Evolutionary conservation across 2,113 vertebrate genomes (phyloP), one percentile per base, ranked within the genome.

Genomic region (Spilogale gracilis): DNA sequence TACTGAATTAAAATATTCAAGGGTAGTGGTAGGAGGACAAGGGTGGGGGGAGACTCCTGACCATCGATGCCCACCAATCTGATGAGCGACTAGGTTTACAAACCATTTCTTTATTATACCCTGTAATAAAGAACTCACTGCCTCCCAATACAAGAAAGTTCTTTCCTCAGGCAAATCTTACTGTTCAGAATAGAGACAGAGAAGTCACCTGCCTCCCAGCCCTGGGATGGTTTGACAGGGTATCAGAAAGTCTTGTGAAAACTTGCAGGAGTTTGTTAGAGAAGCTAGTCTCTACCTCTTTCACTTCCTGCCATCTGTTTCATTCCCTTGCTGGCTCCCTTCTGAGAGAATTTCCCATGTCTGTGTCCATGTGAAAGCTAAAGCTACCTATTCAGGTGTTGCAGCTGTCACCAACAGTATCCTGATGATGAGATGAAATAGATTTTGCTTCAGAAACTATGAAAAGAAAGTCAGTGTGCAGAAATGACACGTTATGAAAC

Each of bases 381-480:
- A 96, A 93, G 92, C 63, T 96, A 97, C 96, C 93, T 96, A 69
- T 94, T 98, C 97, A 97, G 96, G 96, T 97, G 93, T 94, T 96
- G 93, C 96, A 98, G 94, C 97, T 98, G 97, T 97, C 95, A 96
- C 88, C 94, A 84, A 83, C 85, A 93, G 86, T 96, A 97, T 95
- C 91, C 83, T 80, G 30, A 38, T 94, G 97, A 93, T 89, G 96
- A 61, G 69, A 95, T 94, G 85, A 97, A 96, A 97, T 91, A 94
- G 91, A 96, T 71, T 96, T 97, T 98, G 94, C 95, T 96, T 95
- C 94, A 91, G 67, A 96, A 97, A 97, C 89, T 89, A 97, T 95
- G 96, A 97, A 97, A 98, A 96, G 89, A 97, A 96, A 96, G 94
- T 81, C 25, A 0, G 81, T 91, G 71, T 32, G 54, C 67, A 98